Conservation (phyloP, 2,113 vertebrate species). For the Daboia siamensis region DNA sequence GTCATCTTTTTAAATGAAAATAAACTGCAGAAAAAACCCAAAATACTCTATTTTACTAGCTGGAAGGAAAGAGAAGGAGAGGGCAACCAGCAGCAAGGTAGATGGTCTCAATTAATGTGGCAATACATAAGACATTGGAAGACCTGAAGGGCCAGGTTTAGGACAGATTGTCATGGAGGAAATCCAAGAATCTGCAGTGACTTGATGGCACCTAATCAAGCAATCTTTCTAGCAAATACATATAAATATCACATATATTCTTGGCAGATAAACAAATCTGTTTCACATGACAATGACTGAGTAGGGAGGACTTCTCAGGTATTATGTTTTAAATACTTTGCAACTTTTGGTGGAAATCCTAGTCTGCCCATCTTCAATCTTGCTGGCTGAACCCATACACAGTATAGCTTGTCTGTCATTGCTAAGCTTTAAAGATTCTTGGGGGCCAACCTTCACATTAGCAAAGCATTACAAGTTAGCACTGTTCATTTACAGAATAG, state of each 20-base stretch:
- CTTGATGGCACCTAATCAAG: neutral
- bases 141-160: neutral
- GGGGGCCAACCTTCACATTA: neutral
- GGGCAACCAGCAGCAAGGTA: neutral
- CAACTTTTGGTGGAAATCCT: neutral
- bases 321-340: neutral
- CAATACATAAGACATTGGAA: neutral
- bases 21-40: neutral
- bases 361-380: neutral
- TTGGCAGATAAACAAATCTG: neutral
- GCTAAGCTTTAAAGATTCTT: neutral
- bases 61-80: neutral
- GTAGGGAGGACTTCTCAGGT: neutral
- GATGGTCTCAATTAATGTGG: neutral
- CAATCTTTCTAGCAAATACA: neutral
- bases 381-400: neutral
- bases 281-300: neutral
- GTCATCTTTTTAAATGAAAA: neutral
- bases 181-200: neutral
- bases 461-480: neutral
- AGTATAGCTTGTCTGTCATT: neutral
- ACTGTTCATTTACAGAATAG: neutral
- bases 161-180: neutral
- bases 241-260: neutral
- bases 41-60: neutral